A percentile compares a stretch with the other conserved stretches of the same genome.
phyloP scores from a whole-genome alignment of 2,797 vertebrate genomes.

The Masticophis lateralis region DNA sequence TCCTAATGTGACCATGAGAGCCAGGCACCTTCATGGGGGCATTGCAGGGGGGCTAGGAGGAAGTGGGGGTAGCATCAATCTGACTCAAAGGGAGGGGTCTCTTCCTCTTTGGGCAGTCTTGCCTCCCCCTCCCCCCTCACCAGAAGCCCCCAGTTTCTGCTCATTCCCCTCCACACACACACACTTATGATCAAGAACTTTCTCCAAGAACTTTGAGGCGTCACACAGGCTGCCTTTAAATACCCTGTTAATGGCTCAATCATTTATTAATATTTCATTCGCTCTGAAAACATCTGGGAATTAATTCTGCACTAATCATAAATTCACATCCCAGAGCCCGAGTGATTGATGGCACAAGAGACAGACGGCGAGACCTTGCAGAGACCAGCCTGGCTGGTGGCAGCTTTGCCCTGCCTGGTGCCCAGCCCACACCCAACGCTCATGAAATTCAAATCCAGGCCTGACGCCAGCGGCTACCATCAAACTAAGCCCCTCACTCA shows the following conservation, averaged over 20 bases:
- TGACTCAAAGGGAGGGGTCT: neutral
- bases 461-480: neutral
- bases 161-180: too few relatives aligned
- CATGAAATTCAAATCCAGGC: neutral
- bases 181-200: rapidly evolving
- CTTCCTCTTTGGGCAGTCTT: neutral
- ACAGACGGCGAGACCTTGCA: neutral
- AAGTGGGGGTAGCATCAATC: neutral
- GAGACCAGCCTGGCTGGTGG: neutral
- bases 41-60: neutral
- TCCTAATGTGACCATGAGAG: neutral
- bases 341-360: conserved; percentile 51
- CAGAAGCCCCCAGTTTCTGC: neutral
- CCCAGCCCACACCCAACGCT: neutral
- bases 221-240: conserved; percentile 27
- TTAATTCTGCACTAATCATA: conserved; percentile 70
- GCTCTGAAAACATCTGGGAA: conserved; percentile 70
- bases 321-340: conserved; percentile 59
- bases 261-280: conserved; percentile 72
- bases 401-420: neutral
- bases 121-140: neutral
- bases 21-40: neutral
- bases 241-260: conserved; percentile 59
- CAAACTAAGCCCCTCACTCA: rapidly evolving
- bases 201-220: conserved; percentile 1